Evolutionary conservation across 2,888 invertebrate genomes (phyloP), one percentile per base, ranked within the genome.

Genomic region (Tetramorium bicarinatum): DNA sequence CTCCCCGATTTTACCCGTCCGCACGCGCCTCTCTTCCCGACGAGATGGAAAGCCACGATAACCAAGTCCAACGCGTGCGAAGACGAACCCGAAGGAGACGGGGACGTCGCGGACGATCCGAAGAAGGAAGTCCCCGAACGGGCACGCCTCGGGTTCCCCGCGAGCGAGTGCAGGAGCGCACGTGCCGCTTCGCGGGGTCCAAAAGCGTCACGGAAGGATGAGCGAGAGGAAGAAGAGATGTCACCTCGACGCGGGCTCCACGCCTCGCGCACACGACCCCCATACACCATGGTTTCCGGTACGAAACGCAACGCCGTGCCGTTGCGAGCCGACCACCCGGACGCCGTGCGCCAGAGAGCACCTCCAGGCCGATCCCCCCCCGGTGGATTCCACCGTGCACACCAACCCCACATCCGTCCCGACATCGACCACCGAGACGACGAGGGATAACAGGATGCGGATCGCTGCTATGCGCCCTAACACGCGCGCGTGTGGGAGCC

Each of bases 191-290:
- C 72, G 75, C 34, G 72, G 44, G 79, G 44, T 64, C 71, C 61
- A 25, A 41, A 77, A 25, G 49, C 21, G 38, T 41, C 62, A 18
- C n/a, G 52, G 66, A 25, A n/a, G 21, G 41, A 18, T 41, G 25
- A 13, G 1, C n/a, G 29, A 15, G 41, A 25, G 34, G 7, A 44
- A 29, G 76, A 38, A 34, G 25, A 25, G 41, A 44, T 49, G 44
- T 47, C 67, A 9, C 29, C 21, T 52, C 71, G 47, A 85, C 74
- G 86, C 72, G 76, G 83, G 71, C 79, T 77, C 82, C 79, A 89
- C 83, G 88, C 61, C 85, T 75, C 49, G 72, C 80, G 87, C 82
- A 75, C 84, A 83, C 86, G 87, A 84, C 84, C 85, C 85, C 66
- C 66, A 13, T 41, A 21, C 67, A 72, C 59, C 66, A 71, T 69